Percentiles rank a stretch among this genome's conserved stretches.
phyloP scores from a whole-genome alignment of 1,140 invertebrate genomes.

The Ceratitis capitata region DNA sequence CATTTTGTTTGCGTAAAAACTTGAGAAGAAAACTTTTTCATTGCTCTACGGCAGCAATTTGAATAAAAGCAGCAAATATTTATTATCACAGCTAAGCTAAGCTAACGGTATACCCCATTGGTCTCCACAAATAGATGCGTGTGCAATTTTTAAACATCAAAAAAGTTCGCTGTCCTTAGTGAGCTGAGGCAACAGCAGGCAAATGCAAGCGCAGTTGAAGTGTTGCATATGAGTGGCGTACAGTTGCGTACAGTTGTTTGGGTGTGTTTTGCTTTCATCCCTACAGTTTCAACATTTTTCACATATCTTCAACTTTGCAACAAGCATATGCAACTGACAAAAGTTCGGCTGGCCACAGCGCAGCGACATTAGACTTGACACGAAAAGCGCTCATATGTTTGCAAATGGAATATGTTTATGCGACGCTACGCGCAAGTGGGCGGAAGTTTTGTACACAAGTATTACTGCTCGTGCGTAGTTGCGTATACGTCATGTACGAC shows the following conservation, averaged over 20 bases:
- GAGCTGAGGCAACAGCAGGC: not conserved
- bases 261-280: no score
- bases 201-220: not conserved
- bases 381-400: not conserved
- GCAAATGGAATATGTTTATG: no score
- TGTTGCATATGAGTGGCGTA: not conserved
- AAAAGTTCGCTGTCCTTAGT: not conserved
- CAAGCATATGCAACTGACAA: not conserved
- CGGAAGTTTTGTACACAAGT: not conserved
- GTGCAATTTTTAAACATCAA: not conserved
- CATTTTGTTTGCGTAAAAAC: not conserved
- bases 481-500: conserved; percentile 10
- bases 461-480: not conserved
- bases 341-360: not conserved
- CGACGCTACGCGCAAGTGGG: not conserved
- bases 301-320: not conserved
- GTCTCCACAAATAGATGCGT: not conserved
- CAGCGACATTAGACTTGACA: not conserved
- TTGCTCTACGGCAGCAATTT: not conserved
- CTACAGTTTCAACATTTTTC: not conserved
- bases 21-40: not conserved
- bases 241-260: no score
- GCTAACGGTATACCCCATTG: no score
- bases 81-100: not conserved
- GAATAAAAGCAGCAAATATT: not conserved